phyloP scores from a whole-genome alignment of 2,113 vertebrate species.

The Callithrix jacchus region DNA sequence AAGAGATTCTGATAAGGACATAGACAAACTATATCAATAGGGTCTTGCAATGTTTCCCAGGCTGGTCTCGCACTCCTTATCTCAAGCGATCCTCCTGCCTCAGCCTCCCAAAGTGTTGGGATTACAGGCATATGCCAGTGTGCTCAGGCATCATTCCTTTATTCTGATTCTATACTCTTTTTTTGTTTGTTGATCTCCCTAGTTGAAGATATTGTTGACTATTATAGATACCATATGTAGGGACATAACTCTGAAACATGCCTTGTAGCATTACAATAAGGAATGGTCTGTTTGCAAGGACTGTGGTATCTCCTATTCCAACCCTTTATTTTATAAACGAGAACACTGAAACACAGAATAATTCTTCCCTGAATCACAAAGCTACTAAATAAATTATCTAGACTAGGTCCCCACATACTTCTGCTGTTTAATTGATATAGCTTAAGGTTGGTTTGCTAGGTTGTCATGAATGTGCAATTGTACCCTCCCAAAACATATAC shows the following conservation, averaged over 20 bases:
- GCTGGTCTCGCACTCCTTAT: no score
- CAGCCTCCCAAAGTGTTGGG: no score
- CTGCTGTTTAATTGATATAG: neutral
- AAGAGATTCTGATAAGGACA: no score
- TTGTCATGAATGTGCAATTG: neutral
- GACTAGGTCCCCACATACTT: neutral
- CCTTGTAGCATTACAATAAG: neutral
- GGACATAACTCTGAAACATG: neutral
- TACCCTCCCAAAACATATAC: fast-evolving
- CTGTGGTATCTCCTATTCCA: neutral
- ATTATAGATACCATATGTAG: neutral
- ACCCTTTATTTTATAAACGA: neutral
- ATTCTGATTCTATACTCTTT: neutral
- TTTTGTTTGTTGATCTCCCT: neutral
- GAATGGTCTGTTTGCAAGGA: neutral
- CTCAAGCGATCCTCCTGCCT: no score
- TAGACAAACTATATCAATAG: no score
- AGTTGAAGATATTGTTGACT: neutral
- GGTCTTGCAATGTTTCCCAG: no score
- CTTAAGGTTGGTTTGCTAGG: neutral
- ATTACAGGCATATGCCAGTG: no score
- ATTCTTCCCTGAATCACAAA: neutral
- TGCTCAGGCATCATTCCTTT: no score
- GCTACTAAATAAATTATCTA: neutral
- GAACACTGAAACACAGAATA: neutral